phyloP scores from a whole-genome alignment of 2,797 vertebrate species.

The Monodelphis domestica region DNA sequence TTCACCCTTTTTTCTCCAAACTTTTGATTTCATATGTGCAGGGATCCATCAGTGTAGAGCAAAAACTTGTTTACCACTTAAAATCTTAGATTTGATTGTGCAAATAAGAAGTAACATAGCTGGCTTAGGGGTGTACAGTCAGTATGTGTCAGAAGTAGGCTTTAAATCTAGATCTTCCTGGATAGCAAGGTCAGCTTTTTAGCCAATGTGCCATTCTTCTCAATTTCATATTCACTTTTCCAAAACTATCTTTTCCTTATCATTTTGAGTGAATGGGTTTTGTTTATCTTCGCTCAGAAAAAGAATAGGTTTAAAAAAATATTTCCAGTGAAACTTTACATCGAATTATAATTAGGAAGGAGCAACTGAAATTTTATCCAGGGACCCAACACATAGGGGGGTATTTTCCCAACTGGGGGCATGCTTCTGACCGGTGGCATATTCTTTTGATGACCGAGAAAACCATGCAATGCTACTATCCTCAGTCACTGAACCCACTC shows the following conservation, averaged over 20 bases:
- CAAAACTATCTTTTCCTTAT: slow-evolving; percentile 29
- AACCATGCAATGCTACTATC: not conserved
- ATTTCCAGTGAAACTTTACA: not conserved
- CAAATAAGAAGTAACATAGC: not conserved
- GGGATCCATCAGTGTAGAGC: not conserved
- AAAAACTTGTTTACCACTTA: not conserved
- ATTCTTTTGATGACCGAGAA: not conserved
- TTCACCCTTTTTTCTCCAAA: not conserved
- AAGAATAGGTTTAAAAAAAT: not conserved
- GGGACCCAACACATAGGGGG: not conserved
- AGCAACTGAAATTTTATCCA: not conserved
- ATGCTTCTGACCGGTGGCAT: not conserved
- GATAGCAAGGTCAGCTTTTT: not conserved
- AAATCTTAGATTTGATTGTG: not conserved
- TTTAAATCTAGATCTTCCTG: not conserved
- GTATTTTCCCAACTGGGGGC: not conserved
- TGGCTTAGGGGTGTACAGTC: not conserved
- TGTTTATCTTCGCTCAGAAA: not conserved
- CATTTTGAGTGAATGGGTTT: slow-evolving; percentile 10
- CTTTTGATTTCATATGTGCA: not conserved
- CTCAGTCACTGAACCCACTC: not conserved
- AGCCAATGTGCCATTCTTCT: not conserved
- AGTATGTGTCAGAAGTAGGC: not conserved
- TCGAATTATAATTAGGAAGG: not conserved
- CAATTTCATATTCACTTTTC: not conserved